These are phyloP conservation scores for Calycopis cecrops DNA, from an alignment of 1,140 invertebrate species.

Conservation along the genomic window DNA sequence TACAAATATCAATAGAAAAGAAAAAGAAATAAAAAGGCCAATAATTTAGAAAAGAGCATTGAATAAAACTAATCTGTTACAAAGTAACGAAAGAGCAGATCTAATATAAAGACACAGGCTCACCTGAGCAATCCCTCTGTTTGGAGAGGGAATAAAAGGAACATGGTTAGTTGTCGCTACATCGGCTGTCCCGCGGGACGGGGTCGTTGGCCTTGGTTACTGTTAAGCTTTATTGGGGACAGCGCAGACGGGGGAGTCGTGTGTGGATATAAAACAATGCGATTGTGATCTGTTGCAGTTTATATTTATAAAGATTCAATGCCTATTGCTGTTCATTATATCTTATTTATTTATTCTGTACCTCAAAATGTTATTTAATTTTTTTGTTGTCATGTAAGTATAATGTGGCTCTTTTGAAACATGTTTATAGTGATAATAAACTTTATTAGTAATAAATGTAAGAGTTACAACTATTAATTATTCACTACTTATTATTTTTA, in stretches of 20 bases:
- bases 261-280: conserved; percentile 7
- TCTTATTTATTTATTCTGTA: too few species aligned
- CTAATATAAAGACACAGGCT: conserved; percentile 19
- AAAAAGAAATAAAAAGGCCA: too few species aligned
- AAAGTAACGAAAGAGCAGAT: neutral
- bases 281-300: neutral
- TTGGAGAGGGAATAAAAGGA: conserved; percentile 48
- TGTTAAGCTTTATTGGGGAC: conserved; percentile 39
- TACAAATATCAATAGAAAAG: too few species aligned
- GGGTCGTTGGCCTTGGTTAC: conserved; percentile 50
- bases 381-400: too few species aligned
- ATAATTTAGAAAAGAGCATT: too few species aligned
- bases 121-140: conserved; percentile 25
- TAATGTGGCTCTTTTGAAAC: too few species aligned
- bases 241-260: conserved; percentile 32
- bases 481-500: too few species aligned
- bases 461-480: too few species aligned
- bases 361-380: too few species aligned
- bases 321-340: too few species aligned
- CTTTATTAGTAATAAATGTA: too few species aligned
- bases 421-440: too few species aligned
- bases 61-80: neutral
- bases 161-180: conserved; percentile 59
- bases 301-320: neutral
- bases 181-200: conserved; percentile 51